phyloP scores from a whole-genome alignment of 2,113 vertebrate species.

The Rallus limicola region DNA sequence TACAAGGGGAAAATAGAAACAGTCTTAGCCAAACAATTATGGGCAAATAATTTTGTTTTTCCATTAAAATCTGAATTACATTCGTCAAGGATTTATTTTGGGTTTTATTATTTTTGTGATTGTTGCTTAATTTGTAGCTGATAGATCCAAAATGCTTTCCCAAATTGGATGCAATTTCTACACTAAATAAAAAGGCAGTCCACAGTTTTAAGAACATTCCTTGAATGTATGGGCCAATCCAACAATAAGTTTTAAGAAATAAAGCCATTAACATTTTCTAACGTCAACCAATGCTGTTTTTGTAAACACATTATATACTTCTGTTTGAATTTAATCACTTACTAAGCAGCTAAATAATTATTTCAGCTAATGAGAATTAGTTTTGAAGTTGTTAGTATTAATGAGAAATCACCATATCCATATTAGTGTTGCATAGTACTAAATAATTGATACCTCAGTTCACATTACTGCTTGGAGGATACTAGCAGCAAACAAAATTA shows the following conservation, averaged over 20 bases:
- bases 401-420: constrained; percentile 70
- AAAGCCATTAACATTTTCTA: constrained; percentile 64
- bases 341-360: constrained; percentile 74
- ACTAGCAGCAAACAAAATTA: constrained; percentile 47
- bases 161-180: constrained; percentile 19
- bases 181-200: neutral
- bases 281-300: constrained; percentile 52
- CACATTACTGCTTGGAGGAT: constrained; percentile 46
- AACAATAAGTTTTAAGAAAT: constrained; percentile 58
- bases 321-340: constrained; percentile 72
- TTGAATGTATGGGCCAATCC: constrained; percentile 15
- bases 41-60: constrained; percentile 17
- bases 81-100: neutral
- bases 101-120: constrained; percentile 9
- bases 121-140: constrained; percentile 25
- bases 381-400: constrained; percentile 70
- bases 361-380: constrained; percentile 72
- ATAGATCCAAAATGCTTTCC: neutral
- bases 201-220: neutral
- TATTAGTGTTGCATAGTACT: constrained; percentile 58
- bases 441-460: constrained; percentile 70
- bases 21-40: neutral
- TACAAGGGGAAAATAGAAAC: neutral
- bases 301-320: constrained; percentile 60
- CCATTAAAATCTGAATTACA: constrained; percentile 21